Conservation (phyloP, 2,113 vertebrate species). For the Pan paniscus region DNA sequence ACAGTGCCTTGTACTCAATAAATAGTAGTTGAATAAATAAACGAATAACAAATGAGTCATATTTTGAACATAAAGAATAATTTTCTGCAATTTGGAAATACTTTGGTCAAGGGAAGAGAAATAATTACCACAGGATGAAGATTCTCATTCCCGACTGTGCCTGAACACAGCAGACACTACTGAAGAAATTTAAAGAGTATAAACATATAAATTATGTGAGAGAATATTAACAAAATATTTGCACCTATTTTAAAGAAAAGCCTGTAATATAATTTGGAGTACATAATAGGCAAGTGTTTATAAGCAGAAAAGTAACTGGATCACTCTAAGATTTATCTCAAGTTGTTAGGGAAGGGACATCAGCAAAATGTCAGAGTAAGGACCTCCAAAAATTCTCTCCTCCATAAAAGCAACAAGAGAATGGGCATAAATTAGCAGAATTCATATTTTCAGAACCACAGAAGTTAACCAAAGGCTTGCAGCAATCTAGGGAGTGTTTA, state of each 20-base stretch:
- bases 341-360: background rate
- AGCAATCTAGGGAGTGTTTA: background rate
- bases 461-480: background rate
- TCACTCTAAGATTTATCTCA: slow-evolving; percentile 6
- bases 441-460: background rate
- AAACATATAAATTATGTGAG: background rate
- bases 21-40: background rate
- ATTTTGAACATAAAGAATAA: background rate
- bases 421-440: background rate
- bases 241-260: background rate
- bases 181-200: background rate
- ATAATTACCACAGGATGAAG: background rate
- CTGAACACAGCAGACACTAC: background rate
- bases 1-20: background rate
- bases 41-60: background rate
- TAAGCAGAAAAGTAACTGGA: background rate
- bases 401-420: slow-evolving; percentile 33
- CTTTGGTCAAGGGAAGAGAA: background rate
- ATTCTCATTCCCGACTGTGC: background rate
- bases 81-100: background rate
- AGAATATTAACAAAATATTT: background rate
- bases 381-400: background rate
- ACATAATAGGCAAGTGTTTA: background rate
- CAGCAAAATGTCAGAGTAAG: background rate
- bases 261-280: background rate